Conservation (phyloP, 2,888 invertebrate species). For the Noctua janthe region DNA sequence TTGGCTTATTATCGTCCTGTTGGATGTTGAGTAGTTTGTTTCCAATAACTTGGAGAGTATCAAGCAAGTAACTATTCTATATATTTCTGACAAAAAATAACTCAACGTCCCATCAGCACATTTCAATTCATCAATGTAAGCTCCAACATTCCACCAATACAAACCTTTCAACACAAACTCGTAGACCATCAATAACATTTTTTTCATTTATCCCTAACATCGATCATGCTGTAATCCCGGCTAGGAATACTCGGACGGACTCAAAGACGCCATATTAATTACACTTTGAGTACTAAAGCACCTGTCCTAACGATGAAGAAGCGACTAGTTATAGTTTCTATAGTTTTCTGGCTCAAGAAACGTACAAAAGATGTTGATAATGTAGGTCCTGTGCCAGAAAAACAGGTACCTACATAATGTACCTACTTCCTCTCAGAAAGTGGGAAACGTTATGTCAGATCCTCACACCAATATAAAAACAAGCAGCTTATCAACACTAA, state of each 20-base stretch:
- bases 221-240: conserved; percentile 54
- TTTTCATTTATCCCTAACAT: conserved; percentile 50
- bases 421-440: too few relatives aligned
- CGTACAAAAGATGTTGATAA: not conserved
- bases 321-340: not conserved
- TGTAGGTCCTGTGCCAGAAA: not conserved
- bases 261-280: conserved; percentile 46
- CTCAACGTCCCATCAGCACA: not conserved
- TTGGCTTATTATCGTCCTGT: not conserved
- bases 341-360: not conserved
- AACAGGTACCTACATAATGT: not conserved
- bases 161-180: conserved; percentile 13
- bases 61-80: not conserved
- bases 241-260: conserved; percentile 25
- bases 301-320: not conserved
- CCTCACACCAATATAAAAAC: too few relatives aligned
- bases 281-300: conserved; percentile 24
- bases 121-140: conserved; percentile 12
- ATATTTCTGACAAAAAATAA: not conserved
- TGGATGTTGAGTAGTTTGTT: not conserved
- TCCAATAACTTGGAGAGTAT: not conserved
- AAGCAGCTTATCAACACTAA: too few relatives aligned
- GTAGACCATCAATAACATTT: conserved; percentile 42
- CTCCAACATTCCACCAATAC: not conserved
- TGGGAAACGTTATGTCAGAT: too few relatives aligned